Base-by-base conservation (phyloP, 2,888 invertebrate species). In the Xanthia icteritia region DNA sequence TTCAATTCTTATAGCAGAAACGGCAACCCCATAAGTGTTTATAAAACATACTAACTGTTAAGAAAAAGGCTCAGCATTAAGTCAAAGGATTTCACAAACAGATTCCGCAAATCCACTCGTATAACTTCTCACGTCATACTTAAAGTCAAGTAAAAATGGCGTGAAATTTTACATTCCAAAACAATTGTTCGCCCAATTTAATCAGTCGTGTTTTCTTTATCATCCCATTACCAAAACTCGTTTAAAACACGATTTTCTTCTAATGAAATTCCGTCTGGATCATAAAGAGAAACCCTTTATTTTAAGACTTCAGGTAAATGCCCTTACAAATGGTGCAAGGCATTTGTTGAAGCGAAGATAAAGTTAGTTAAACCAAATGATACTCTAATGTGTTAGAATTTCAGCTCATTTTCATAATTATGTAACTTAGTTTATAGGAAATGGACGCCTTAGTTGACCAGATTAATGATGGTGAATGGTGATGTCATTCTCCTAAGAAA, bases 181-280 rank as follows among this genome's bases (percentile, higher is more conserved):
- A 81, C 72, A 81, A 89, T 80, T 83, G 67, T 48, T 82, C 66
- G 79, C 83, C 80, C 80, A 85, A 89, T 88, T 86, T 83, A 82
- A 85, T 81, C 82, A 86, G 86, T 85, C 81, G 77, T 89, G 83
- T 87, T 89, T 82, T 86, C 86, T 87, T 86, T 89, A 89, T 84
- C 79, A 77, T 82, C 67, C 86, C 67, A 84, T 89, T 88, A 88
- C 83, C 65, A 67, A 82, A 88, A 86, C 84, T 88, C 90, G 85
- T 92, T 91, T 91, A 88, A 90, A 90, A 89, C 75, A 85, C 88
- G 89, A 92, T 91, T 90, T 90, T 89, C 87, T 84, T 85, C 75
- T 92, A 93, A 93, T 93, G 91, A 93, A 93, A 93, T 93, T 93
- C 92, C 88, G 87, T 90, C 90, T 88, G 88, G 88, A 85, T 86